Evolutionary conservation across 92 coral and sea anemone species (phyloP).

Genomic region (Palythoa caribaeorum): DNA sequence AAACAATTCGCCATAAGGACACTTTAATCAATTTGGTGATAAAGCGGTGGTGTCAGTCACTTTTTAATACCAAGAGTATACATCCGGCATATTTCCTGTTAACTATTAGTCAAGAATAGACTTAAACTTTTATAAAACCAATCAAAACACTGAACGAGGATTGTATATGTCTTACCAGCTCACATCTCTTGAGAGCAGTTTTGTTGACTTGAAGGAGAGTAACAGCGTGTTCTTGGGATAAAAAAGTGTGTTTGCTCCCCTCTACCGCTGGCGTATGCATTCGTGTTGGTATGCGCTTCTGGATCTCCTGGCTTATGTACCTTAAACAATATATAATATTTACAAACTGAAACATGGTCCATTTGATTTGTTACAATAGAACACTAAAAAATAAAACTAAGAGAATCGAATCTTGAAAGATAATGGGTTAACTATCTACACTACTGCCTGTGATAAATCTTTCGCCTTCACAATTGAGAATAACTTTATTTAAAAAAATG

Average conservation of each 20-base stretch:
- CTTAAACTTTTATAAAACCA: not conserved
- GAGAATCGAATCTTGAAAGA: too few relatives aligned
- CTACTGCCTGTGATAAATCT: too few relatives aligned
- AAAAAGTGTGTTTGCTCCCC: conserved; percentile 80
- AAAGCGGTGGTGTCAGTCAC: too few relatives aligned
- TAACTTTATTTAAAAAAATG: too few relatives aligned
- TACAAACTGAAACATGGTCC: not conserved
- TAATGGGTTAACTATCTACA: too few relatives aligned
- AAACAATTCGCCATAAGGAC: too few relatives aligned
- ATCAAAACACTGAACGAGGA: not conserved
- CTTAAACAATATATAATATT: not conserved
- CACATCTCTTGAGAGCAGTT: conserved; percentile 90
- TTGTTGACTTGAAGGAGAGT: conserved; percentile 87
- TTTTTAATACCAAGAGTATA: too few relatives aligned
- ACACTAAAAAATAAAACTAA: not conserved
- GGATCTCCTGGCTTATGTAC: conserved; percentile 65
- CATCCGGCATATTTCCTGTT: too few relatives aligned
- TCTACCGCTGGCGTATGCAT: conserved; percentile 72
- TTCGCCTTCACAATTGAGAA: too few relatives aligned
- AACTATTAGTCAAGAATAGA: too few relatives aligned
- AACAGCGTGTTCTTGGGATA: conserved; percentile 92
- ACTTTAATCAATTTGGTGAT: too few relatives aligned
- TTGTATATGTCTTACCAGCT: conserved; percentile 75
- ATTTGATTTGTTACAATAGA: too few relatives aligned
- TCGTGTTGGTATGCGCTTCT: conserved; percentile 78